A percentile compares a stretch with the other conserved stretches of the same genome.
Evolutionary conservation across 2,797 vertebrate genomes (phyloP).

Genomic region (Cyprinodon diabolis): DNA sequence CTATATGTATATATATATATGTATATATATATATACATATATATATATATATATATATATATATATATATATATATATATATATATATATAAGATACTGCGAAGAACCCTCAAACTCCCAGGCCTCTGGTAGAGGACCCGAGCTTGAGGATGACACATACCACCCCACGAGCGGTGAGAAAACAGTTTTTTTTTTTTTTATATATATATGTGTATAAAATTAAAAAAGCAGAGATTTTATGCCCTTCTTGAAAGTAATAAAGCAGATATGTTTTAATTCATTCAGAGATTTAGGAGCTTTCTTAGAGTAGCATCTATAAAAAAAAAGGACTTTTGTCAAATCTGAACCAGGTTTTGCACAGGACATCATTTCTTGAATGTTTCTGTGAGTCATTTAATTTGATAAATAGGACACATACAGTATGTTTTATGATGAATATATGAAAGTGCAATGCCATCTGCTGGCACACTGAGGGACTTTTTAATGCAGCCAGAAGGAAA

Average conservation of each 20-base stretch:
- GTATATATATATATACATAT: too few relatives aligned
- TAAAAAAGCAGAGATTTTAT: not conserved
- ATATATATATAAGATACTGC: too few relatives aligned
- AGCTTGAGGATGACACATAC: too few relatives aligned
- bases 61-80: too few relatives aligned
- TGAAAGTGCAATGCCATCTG: slow-evolving; percentile 77
- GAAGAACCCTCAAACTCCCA: too few relatives aligned
- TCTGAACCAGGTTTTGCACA: slow-evolving; percentile 29
- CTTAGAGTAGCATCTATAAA: slow-evolving; percentile 19
- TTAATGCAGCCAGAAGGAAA: slow-evolving; percentile 9
- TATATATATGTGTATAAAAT: too few relatives aligned
- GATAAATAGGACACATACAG: slow-evolving; percentile 1
- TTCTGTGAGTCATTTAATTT: slow-evolving; percentile 22
- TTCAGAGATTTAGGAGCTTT: not conserved
- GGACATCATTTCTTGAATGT: slow-evolving; percentile 26
- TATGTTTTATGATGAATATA: slow-evolving; percentile 11
- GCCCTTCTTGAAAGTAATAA: not conserved
- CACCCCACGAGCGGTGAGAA: too few relatives aligned
- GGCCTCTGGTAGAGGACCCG: too few relatives aligned
- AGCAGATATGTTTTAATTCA: slow-evolving; percentile 23
- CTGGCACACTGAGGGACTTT: slow-evolving; percentile 57
- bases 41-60: too few relatives aligned
- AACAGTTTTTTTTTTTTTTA: too few relatives aligned
- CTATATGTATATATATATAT: too few relatives aligned
- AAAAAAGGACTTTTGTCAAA: slow-evolving; percentile 29